Conservation (phyloP, 1,140 invertebrate genomes). For the Euglossa dilemma region DNA sequence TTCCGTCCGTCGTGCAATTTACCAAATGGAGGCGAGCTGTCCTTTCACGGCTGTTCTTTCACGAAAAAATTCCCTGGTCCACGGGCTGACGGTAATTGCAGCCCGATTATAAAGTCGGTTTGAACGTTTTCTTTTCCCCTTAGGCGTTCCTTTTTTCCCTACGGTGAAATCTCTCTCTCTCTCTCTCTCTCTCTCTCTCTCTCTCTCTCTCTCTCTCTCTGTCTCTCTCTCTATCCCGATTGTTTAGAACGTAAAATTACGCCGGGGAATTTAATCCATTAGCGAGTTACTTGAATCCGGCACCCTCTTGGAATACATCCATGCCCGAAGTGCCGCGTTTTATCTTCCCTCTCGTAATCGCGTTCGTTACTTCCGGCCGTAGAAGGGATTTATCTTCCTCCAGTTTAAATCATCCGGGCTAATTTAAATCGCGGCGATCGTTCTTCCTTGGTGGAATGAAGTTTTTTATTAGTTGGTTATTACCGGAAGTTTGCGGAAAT, state of each 20-base stretch:
- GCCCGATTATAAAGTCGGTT: conserved; percentile 14
- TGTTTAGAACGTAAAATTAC: conserved; percentile 16
- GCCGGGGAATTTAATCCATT: conserved; percentile 36
- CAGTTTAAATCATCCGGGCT: neutral
- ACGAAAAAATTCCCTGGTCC: neutral
- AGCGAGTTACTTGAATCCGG: conserved; percentile 10
- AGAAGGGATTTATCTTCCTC: conserved; percentile 16
- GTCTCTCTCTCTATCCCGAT: neutral
- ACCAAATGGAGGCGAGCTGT: conserved; percentile 24
- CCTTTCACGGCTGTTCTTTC: neutral
- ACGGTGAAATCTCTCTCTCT: neutral
- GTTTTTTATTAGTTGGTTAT: neutral
- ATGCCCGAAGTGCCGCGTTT: neutral
- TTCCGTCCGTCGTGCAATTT: conserved; percentile 23
- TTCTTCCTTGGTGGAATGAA: neutral
- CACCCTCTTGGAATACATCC: neutral
- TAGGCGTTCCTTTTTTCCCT: neutral
- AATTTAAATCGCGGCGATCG: conserved; percentile 13
- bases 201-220: neutral
- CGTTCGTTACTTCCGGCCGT: neutral
- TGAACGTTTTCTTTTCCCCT: neutral
- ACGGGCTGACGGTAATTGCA: conserved; percentile 12
- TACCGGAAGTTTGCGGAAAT: neutral
- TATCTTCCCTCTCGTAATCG: conserved; percentile 7
- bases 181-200: neutral